Percentiles rank a stretch among this genome's conserved stretches.
These are phyloP conservation scores for Ophraella communa DNA, from an alignment of 2,888 invertebrate species.

Conservation along the genomic window DNA sequence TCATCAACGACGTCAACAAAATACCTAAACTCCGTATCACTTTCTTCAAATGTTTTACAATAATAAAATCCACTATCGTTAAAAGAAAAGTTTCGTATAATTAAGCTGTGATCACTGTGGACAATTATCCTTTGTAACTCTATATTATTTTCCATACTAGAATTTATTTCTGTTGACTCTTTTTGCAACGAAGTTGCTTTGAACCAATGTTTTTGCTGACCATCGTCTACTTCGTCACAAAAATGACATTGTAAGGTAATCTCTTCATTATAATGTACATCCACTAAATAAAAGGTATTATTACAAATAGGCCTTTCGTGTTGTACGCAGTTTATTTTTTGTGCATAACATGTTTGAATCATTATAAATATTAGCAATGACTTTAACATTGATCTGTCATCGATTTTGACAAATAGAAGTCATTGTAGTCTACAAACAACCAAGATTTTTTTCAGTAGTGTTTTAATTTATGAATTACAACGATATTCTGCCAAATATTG, in stretches of 20 bases:
- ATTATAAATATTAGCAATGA: not conserved
- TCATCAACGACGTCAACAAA: conserved; percentile 23
- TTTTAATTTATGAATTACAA: not conserved
- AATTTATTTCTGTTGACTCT: conserved; percentile 55
- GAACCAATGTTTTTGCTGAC: conserved; percentile 62
- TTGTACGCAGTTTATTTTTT: not conserved
- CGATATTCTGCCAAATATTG: not conserved
- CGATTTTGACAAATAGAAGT: not conserved
- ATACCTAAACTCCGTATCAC: conserved; percentile 61
- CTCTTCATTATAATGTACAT: conserved; percentile 57
- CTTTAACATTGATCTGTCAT: not conserved
- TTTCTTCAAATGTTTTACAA: conserved; percentile 59
- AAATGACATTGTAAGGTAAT: conserved; percentile 62
- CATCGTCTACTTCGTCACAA: conserved; percentile 59
- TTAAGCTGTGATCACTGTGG: conserved; percentile 59
- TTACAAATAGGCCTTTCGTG: not conserved
- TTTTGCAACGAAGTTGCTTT: conserved; percentile 56
- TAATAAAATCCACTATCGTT: conserved; percentile 62
- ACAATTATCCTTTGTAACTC: conserved; percentile 59
- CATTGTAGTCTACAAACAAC: not conserved
- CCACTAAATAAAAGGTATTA: conserved; percentile 57
- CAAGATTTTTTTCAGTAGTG: not conserved
- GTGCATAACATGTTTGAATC: not conserved
- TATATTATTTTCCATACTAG: conserved; percentile 60
- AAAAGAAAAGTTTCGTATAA: conserved; percentile 56